Base-by-base conservation (phyloP, 2,113 vertebrate species). In the Clarias magur region DNA sequence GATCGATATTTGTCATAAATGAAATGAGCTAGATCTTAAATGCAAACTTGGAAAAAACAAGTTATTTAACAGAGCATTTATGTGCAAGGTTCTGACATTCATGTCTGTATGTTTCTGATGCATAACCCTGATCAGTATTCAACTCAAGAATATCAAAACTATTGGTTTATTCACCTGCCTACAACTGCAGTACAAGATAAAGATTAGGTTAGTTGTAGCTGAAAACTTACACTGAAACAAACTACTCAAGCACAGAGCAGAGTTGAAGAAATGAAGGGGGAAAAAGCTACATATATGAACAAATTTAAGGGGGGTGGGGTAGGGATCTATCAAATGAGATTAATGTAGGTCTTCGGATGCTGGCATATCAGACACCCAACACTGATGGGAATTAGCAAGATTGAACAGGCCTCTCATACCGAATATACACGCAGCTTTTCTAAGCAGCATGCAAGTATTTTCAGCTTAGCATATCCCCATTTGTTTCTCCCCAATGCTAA, bases 61-160 rank as follows among this genome's bases (percentile, higher is more conserved):
- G 84, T 60, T 83, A 60, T 80, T 85, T 60, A 88, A 88, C 48
- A 88, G 62, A 85, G 56, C 85, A 42, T 81, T 84, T 90, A 73
- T 89, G 89, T 90, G 80, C 88, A 91, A 88, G 88, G 83, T 88
- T 89, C 57, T 9, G 78, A 90, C 87, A 91, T 90, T 89, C 83
- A 85, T 38, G 30, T 87, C 86, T 85, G 59, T 86, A 59, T 56
- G 86, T 65, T 84, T 88, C 82, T 27, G 84, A 67, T 88, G 21
- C 76, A n/a, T 86, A 88, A 90, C 87, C 88, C 88, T 86, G 84
- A 90, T 87, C 65, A 87, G 85, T 79, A 79, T 86, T 67, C 86
- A 88, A 89, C 76, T 86, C 54, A 76, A 48, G 38, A 83, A 76
- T 73, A 88, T 81, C 42, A 48, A 70, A 84, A 90, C 57, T 70